These are phyloP conservation scores for Stenopsyche tienmushanensis DNA, from an alignment of 1,140 invertebrate genomes.

Conservation along the genomic window DNA sequence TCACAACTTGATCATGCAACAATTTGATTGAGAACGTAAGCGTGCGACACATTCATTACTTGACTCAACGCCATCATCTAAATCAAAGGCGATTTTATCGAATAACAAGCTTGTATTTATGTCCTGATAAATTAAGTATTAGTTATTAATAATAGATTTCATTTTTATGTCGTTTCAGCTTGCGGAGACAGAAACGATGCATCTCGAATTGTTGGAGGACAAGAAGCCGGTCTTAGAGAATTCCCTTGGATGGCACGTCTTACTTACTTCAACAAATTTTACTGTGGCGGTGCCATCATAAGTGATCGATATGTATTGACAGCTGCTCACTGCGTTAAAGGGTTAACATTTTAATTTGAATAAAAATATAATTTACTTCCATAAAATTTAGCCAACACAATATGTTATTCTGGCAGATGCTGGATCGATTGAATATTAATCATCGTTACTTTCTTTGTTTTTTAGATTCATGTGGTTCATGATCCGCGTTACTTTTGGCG, in stretches of 20 bases:
- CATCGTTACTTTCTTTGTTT: too few relatives aligned
- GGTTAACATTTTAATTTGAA: constrained; percentile 53
- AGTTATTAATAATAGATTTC: neutral
- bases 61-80: too few relatives aligned
- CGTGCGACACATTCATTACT: too few relatives aligned
- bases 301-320: constrained; percentile 80
- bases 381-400: too few relatives aligned
- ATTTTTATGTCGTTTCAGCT: constrained; percentile 53
- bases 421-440: too few relatives aligned
- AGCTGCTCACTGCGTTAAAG: constrained; percentile 82
- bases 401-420: too few relatives aligned
- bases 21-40: too few relatives aligned
- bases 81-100: neutral
- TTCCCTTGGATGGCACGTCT: constrained; percentile 82
- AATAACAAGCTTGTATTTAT: neutral
- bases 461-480: constrained; percentile 86
- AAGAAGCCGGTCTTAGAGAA: constrained; percentile 68
- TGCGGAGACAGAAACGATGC: constrained; percentile 78
- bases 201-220: constrained; percentile 75
- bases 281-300: constrained; percentile 81
- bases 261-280: constrained; percentile 80
- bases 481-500: constrained; percentile 83
- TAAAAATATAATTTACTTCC: too few relatives aligned
- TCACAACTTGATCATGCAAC: too few relatives aligned
- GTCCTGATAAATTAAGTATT: neutral